Evolutionary conservation across 1,140 invertebrate genomes (phyloP), one percentile per base, ranked within the genome.

Genomic region (Leptinotarsa defecta): DNA sequence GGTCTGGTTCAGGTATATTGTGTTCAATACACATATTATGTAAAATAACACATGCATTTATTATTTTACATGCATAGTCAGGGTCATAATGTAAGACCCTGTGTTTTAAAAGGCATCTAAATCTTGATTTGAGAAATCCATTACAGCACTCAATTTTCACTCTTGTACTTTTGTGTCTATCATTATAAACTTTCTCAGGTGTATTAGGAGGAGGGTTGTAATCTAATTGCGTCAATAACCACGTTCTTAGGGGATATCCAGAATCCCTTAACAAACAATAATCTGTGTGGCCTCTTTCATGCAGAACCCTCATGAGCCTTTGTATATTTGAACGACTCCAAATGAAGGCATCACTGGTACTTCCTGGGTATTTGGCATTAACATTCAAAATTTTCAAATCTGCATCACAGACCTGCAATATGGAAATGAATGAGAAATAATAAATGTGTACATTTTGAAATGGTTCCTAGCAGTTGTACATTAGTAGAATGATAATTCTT

Each of bases 331-430:
- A 61, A 6, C 48, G 19, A 71, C 57, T 68, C 49, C 75, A 76
- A 20, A 76, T 76, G 43, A 20, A 73, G 20, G 75, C 71, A 74
- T 74, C 71, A 68, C 73, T 73, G 24, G 75, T 61, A 70, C 49
- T 52, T 52, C 49, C 49, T 52, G 49, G 49, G 49, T 52, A 52
- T 52, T 52, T 52, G 49, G 3, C 49, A 13, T 52, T 13, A 13
- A 3, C 17, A 52, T 52, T 52, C 49, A 52, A 52, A 4, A 52
- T 52, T 52, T 52, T 17, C 49, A 52, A 52, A 52, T 52, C 49
- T 22, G 20, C 20, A 22, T 22, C 20, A 22, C 20, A 22, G 20
- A 22, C 20, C 20, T 22, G 20, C 20, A 22, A 22, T 22, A 22
- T 22, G 20, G 2, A 22, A 22, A 22, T 22, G 20, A 22, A 22